Evolutionary conservation across 2,888 invertebrate species (phyloP).

Genomic region (Heliothis peltigera): DNA sequence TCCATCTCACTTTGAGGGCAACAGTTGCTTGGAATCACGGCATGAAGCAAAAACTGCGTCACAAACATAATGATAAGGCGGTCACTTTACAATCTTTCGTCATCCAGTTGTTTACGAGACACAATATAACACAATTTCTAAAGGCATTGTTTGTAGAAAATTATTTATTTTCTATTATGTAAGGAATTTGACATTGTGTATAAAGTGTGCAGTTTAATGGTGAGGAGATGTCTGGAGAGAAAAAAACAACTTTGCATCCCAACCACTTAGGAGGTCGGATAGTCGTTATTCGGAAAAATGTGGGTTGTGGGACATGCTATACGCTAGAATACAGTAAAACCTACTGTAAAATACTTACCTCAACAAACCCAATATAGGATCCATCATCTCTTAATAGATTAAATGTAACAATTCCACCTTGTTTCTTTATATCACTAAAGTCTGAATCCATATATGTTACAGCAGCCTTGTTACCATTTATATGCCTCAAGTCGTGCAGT

Average conservation of each 20-base stretch:
- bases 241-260: no score
- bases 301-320: no score
- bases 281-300: no score
- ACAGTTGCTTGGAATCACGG: background rate
- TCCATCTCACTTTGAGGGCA: background rate
- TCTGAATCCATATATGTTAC: constrained; percentile 93
- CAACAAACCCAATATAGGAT: constrained; percentile 95
- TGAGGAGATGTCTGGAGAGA: no score
- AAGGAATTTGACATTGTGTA: no score
- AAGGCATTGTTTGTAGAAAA: constrained; percentile 11
- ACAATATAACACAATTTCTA: constrained; percentile 19
- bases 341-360: no score
- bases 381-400: constrained; percentile 95
- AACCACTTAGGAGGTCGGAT: no score
- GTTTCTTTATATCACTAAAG: constrained; percentile 90
- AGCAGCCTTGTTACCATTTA: constrained; percentile 92
- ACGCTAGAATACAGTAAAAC: no score
- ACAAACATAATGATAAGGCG: constrained; percentile 35
- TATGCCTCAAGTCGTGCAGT: constrained; percentile 91
- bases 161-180: no score
- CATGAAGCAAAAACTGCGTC: constrained; percentile 19
- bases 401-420: constrained; percentile 97
- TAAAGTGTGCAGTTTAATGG: no score
- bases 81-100: constrained; percentile 24
- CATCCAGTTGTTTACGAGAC: constrained; percentile 44